Evolutionary conservation across 1,140 invertebrate genomes (phyloP).

Genomic region (Aphelenchoides besseyi): DNA sequence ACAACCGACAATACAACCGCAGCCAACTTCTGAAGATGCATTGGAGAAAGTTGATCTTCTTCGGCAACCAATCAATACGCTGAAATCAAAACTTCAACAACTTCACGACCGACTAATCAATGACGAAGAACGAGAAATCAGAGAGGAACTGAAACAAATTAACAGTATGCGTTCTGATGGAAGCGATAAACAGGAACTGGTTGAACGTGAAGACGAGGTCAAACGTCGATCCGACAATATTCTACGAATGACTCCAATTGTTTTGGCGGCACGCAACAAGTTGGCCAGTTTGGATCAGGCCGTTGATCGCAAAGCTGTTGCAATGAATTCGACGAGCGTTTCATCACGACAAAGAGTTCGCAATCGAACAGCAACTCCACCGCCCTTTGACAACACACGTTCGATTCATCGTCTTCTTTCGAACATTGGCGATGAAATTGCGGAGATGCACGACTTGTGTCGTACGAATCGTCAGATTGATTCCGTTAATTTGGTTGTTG

Average conservation of each 20-base stretch:
- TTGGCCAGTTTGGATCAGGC: conserved; percentile 42
- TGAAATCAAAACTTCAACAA: conserved; percentile 40
- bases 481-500: conserved; percentile 47
- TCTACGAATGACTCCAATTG: conserved; percentile 56
- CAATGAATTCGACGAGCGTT: background rate
- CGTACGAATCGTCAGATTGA: conserved; percentile 37
- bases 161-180: conserved; percentile 3
- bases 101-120: conserved; percentile 36
- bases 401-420: conserved; percentile 48
- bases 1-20: background rate
- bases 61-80: conserved; percentile 42
- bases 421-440: conserved; percentile 53
- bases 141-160: conserved; percentile 36
- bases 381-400: conserved; percentile 33
- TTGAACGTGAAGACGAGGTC: conserved; percentile 21
- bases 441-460: conserved; percentile 53
- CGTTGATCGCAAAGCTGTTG: conserved; percentile 29
- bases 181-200: background rate
- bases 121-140: conserved; percentile 44
- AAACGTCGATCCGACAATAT: conserved; percentile 34
- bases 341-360: background rate
- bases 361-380: conserved; percentile 25
- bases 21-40: background rate
- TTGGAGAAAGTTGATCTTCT: conserved; percentile 36
- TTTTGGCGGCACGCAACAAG: conserved; percentile 50